These are phyloP conservation scores for Dichetophora obliterata DNA, from an alignment of 2,888 invertebrate species.

Conservation along the genomic window DNA sequence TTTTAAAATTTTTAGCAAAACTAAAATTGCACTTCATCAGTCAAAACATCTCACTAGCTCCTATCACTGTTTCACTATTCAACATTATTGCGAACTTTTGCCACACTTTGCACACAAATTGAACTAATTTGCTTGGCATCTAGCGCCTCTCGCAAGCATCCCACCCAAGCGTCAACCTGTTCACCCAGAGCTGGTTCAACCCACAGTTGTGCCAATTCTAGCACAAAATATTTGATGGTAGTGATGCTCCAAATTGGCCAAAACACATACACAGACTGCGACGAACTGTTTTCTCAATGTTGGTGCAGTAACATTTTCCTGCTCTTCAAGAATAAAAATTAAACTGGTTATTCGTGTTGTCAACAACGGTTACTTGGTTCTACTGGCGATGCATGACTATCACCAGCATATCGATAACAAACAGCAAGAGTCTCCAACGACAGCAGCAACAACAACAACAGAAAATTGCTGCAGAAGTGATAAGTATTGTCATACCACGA, in stretches of 20 bases:
- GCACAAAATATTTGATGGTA: background rate
- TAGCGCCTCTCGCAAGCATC: no score
- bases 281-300: background rate
- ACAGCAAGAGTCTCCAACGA: background rate
- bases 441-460: background rate
- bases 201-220: slow-evolving; percentile 5
- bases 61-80: no score
- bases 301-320: background rate
- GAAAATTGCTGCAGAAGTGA: background rate
- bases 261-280: background rate
- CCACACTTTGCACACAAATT: no score
- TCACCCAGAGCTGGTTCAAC: background rate
- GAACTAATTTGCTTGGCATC: no score
- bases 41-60: no score
- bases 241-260: slow-evolving; percentile 6
- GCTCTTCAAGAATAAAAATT: background rate
- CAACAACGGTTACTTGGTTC: slow-evolving; percentile 17
- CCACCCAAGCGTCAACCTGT: no score
- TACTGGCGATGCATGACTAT: background rate
- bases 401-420: background rate
- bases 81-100: no score
- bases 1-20: no score
- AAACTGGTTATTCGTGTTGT: slow-evolving; percentile 25
- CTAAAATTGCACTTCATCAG: no score
- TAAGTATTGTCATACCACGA: background rate